Percentiles rank a stretch among this genome's conserved stretches.
Evolutionary conservation across 2,113 vertebrate genomes (phyloP).

Genomic region (Caranx melampygus): DNA sequence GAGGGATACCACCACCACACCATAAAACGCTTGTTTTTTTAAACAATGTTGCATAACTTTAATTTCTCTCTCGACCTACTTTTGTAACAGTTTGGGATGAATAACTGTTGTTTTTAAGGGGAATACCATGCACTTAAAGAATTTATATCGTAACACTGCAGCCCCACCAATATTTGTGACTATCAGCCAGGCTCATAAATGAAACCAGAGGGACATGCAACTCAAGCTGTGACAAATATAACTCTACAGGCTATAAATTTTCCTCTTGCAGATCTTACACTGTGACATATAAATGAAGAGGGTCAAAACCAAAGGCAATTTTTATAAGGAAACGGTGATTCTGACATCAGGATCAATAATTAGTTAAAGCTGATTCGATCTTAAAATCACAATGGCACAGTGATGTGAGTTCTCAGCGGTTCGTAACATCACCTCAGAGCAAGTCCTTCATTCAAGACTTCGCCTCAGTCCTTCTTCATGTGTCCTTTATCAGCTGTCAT

Average conservation of each 20-base stretch:
- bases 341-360: neutral
- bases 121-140: conserved; percentile 56
- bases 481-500: neutral
- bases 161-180: conserved; percentile 40
- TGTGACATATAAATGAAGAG: neutral
- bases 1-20: conserved; percentile 80
- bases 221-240: neutral
- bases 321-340: neutral
- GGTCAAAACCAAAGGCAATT: neutral
- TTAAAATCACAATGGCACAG: neutral
- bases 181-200: conserved; percentile 50
- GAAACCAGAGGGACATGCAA: conserved; percentile 37
- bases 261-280: conserved; percentile 12
- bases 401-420: neutral
- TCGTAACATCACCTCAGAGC: neutral
- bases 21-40: conserved; percentile 74
- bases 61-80: conserved; percentile 59
- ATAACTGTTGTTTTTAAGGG: conserved; percentile 61
- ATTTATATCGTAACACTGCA: conserved; percentile 39
- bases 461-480: neutral
- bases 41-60: conserved; percentile 79
- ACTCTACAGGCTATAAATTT: neutral
- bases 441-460: neutral
- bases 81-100: conserved; percentile 51
- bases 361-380: neutral